A percentile compares a stretch with the other conserved stretches of the same genome.
These are phyloP conservation scores for Fukomys damarensis DNA, from an alignment of 2,113 vertebrate species.

Conservation along the genomic window DNA sequence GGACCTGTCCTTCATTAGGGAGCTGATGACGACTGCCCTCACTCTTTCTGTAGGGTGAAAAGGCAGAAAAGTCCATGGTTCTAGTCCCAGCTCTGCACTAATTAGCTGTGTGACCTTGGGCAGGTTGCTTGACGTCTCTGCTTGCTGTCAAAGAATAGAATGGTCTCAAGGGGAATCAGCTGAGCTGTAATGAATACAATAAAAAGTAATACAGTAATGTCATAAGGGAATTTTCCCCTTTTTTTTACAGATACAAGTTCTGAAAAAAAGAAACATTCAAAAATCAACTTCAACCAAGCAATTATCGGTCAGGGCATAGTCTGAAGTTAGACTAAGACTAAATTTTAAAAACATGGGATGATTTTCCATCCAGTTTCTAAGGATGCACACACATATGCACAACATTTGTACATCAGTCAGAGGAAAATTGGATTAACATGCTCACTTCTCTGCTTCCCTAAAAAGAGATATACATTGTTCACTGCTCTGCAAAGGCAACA, in stretches of 20 bases:
- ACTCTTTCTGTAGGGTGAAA: constrained; percentile 26
- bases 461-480: background rate
- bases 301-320: constrained; percentile 3
- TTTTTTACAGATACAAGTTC: constrained; percentile 7
- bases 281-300: constrained; percentile 49
- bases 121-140: constrained; percentile 60
- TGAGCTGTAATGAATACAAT: constrained; percentile 18
- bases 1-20: background rate
- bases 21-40: background rate
- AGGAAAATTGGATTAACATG: constrained; percentile 18
- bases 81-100: constrained; percentile 23
- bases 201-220: constrained; percentile 42
- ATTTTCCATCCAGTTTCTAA: constrained; percentile 42
- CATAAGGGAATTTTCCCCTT: background rate
- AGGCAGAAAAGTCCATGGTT: constrained; percentile 23
- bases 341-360: constrained; percentile 16
- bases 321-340: constrained; percentile 58
- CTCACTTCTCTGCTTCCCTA: background rate
- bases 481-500: background rate
- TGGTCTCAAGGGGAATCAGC: background rate
- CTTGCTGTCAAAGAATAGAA: constrained; percentile 41
- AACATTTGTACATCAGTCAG: background rate
- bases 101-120: constrained; percentile 62
- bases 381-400: background rate
- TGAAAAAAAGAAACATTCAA: constrained; percentile 24